These are phyloP conservation scores for Phylloscopus collybita DNA, from an alignment of 2,797 vertebrate genomes.

Conservation along the genomic window DNA sequence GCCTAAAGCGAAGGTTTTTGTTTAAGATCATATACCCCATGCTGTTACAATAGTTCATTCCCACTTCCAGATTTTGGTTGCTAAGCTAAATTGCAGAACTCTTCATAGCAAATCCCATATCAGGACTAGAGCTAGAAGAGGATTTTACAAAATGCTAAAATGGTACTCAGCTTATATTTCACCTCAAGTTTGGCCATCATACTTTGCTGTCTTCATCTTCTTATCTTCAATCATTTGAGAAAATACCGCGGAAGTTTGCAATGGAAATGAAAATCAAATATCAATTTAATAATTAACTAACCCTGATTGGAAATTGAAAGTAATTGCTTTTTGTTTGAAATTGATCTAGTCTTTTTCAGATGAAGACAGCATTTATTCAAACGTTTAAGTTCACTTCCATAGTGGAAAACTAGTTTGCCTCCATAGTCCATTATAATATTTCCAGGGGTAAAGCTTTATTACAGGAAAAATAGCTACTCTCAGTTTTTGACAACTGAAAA, in stretches of 20 bases:
- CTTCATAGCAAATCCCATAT: not conserved
- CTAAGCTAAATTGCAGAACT: not conserved
- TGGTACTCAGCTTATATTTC: not conserved
- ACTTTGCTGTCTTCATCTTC: not conserved
- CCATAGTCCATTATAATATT: not conserved
- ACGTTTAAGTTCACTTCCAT: not conserved
- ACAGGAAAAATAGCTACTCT: not conserved
- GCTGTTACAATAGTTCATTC: not conserved
- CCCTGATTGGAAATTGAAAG: not conserved
- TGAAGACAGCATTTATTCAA: not conserved
- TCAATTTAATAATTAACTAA: not conserved
- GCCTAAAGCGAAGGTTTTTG: not conserved
- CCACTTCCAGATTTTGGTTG: not conserved
- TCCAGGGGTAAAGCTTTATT: not conserved
- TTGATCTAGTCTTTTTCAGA: not conserved
- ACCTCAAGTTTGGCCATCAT: not conserved
- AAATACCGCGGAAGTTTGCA: not conserved
- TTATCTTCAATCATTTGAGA: not conserved
- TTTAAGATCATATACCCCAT: not conserved
- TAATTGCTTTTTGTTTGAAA: not conserved
- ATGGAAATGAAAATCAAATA: not conserved
- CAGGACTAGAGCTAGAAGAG: not conserved
- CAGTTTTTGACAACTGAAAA: not conserved
- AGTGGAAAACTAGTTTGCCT: not conserved
- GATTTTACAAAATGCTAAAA: not conserved